Conservation (phyloP, 1,140 invertebrate species). For the Myzus persicae region DNA sequence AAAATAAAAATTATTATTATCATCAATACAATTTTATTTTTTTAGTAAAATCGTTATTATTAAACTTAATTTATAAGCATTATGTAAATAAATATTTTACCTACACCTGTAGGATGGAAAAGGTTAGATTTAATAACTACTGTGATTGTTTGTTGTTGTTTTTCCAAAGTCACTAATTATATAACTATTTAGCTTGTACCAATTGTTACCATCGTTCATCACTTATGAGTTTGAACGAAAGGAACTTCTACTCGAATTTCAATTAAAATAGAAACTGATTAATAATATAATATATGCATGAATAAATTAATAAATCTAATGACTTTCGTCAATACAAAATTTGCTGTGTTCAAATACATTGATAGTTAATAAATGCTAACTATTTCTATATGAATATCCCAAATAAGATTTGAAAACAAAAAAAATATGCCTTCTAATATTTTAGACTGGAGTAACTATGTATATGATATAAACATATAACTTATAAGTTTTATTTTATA, state of each 20-base stretch:
- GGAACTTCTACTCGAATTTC: background rate
- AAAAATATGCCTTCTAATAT: background rate
- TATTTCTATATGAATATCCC: background rate
- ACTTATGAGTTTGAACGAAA: no score
- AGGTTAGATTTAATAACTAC: no score
- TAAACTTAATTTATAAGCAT: no score
- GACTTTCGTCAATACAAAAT: background rate
- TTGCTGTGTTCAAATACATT: background rate
- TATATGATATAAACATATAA: background rate
- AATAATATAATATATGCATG: background rate
- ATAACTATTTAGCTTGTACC: no score
- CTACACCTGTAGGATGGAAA: no score
- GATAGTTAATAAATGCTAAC: background rate
- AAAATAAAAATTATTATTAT: no score
- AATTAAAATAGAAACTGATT: background rate
- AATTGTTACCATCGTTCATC: no score
- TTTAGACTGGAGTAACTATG: background rate
- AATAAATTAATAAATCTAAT: background rate
- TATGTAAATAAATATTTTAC: no score
- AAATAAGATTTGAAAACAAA: no score
- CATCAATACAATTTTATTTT: no score
- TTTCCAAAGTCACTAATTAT: background rate
- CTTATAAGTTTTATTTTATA: background rate
- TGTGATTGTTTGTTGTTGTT: no score
- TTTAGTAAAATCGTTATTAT: no score